These are phyloP conservation scores for Thyatira batis DNA, from an alignment of 2,888 invertebrate species.

Conservation along the genomic window DNA sequence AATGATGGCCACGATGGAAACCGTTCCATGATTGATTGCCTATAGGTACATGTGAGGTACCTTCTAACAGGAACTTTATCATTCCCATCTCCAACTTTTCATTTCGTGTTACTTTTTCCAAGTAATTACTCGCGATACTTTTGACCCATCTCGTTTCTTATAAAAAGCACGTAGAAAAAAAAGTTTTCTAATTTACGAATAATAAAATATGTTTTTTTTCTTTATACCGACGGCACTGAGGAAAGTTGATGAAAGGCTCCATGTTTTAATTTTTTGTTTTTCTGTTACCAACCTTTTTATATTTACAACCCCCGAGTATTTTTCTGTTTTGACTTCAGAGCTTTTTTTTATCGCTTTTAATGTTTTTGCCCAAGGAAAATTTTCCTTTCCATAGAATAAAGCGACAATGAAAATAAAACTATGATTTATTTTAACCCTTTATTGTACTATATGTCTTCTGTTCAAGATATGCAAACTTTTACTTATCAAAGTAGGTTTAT, in stretches of 20 bases:
- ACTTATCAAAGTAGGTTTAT: no score
- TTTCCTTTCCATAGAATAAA: no score
- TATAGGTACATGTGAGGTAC: neutral
- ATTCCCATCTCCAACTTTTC: conserved; percentile 16
- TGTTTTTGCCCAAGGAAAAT: conserved; percentile 16
- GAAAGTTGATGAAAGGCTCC: conserved; percentile 68
- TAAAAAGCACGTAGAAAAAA: conserved; percentile 56
- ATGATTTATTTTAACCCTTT: no score
- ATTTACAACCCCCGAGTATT: conserved; percentile 57
- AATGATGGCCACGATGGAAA: conserved; percentile 2
- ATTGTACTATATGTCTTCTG: no score
- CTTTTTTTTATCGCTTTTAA: conserved; percentile 21
- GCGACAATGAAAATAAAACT: no score
- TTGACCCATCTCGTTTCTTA: conserved; percentile 51
- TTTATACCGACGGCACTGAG: conserved; percentile 57
- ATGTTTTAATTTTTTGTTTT: conserved; percentile 71
- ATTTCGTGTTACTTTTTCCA: conserved; percentile 20
- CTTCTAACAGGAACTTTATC: conserved; percentile 11
- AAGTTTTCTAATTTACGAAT: conserved; percentile 76
- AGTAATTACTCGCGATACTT: conserved; percentile 40
- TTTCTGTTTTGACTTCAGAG: conserved; percentile 33
- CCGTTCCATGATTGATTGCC: conserved; percentile 2
- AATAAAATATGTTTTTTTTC: conserved; percentile 68
- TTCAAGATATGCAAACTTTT: no score
- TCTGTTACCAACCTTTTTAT: conserved; percentile 62